Evolutionary conservation across 1,140 invertebrate species (phyloP), one percentile per base, ranked within the genome.

Genomic region (Panonychus citri): DNA sequence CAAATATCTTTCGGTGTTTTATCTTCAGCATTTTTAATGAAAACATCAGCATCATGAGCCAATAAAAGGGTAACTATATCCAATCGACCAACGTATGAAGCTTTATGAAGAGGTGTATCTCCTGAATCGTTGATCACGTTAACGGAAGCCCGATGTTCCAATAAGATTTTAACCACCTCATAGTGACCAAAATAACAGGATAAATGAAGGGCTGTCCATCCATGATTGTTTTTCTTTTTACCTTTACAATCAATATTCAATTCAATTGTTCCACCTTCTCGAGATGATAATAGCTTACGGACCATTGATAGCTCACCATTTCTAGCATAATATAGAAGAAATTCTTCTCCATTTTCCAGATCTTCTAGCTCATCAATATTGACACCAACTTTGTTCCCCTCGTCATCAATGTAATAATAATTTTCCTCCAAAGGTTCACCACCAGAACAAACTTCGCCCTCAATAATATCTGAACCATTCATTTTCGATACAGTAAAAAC

Each of bases 1-100:
- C 75, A 71, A 39, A 79, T 68, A 60, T 78, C 72, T 52, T 69
- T 69, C 0, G 79, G 69, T 2, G 70, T 74, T 42, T 74, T 70
- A 10, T 78, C 78, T 61, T 79, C 76, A 15, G 74, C 73, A 62
- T 80, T 80, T 63, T 76, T 72, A 37, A 76, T 67, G 43, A 61
- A 65, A 13, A 74, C 68, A 62, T 72, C 66, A 39, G 73, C 73
- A 57, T 67, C 64, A 61, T 70, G 63, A 49, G 68, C 58, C 21
- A 75, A 56, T 53, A 75, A 62, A 3, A 71, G 51, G 3, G 66
- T 64, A 5, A 74, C 71, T 28, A 74, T 62, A 49, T 71, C 68
- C 54, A 65, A 64, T 59, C 66, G 54, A 21, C 69, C 69, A 25
- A 73, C 73, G 58, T 69, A 70, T 26, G 73, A 68, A 30, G 74